Conservation (phyloP, 1,140 invertebrate genomes). For the Macrobrachium nipponense region DNA sequence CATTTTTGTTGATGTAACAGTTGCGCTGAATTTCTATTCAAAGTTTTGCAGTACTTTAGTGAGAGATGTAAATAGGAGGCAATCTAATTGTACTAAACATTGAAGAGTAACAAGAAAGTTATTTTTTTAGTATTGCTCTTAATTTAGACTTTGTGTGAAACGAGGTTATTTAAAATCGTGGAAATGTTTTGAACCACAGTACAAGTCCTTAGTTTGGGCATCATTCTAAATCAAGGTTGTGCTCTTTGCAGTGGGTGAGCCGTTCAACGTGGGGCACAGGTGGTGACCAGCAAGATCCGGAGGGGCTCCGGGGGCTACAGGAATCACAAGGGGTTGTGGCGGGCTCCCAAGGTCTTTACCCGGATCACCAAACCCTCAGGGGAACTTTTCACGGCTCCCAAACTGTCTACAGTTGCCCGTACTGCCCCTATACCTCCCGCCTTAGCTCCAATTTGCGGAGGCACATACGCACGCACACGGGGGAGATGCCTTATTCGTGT, state of each 20-base stretch:
- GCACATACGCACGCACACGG: slow-evolving; percentile 64
- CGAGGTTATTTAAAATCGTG: too few species aligned
- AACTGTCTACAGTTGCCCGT: slow-evolving; percentile 35
- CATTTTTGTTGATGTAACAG: too few species aligned
- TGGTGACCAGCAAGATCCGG: slow-evolving; percentile 44
- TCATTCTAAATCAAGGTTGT: slow-evolving; percentile 55
- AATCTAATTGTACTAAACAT: too few species aligned
- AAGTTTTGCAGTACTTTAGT: too few species aligned
- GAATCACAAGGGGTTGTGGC: slow-evolving; percentile 29
- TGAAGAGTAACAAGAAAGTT: too few species aligned
- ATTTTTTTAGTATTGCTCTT: too few species aligned
- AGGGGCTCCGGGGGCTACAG: slow-evolving; percentile 25
- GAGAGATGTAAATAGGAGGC: too few species aligned
- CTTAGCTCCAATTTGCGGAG: slow-evolving; percentile 59
- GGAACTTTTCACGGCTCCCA: slow-evolving; percentile 20
- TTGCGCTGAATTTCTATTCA: too few species aligned
- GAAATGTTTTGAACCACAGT: not conserved
- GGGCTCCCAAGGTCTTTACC: not conserved
- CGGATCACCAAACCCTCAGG: slow-evolving; percentile 9
- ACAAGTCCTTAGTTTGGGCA: slow-evolving; percentile 3
- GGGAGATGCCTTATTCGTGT: slow-evolving; percentile 65
- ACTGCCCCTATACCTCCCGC: slow-evolving; percentile 50
- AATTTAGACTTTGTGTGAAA: too few species aligned
- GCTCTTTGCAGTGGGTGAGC: slow-evolving; percentile 57
- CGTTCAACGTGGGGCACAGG: slow-evolving; percentile 50